These are phyloP conservation scores for Idaea straminata DNA, from an alignment of 2,888 invertebrate genomes.

Conservation along the genomic window DNA sequence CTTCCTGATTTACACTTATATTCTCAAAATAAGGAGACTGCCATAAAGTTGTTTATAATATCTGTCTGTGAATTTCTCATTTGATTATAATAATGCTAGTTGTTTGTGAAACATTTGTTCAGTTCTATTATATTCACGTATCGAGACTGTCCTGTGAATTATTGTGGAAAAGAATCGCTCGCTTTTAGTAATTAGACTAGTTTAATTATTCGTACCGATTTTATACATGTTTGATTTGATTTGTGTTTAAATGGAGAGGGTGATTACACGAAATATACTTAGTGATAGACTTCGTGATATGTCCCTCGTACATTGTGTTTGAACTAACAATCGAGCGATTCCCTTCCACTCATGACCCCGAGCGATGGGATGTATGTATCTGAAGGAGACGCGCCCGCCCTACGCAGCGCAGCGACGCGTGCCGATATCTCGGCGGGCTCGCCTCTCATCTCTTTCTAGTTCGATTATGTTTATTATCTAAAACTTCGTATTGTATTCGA, in stretches of 20 bases:
- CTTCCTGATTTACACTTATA: not conserved
- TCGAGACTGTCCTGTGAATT: constrained; percentile 23
- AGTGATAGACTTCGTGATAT: not conserved
- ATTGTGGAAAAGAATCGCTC: constrained; percentile 4
- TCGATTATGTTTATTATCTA: constrained; percentile 73
- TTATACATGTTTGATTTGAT: not conserved
- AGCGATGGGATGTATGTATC: constrained; percentile 13
- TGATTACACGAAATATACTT: not conserved
- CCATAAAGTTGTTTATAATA: not conserved
- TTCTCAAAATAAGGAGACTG: not conserved
- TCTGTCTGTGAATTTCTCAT: not conserved
- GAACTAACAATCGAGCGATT: not conserved
- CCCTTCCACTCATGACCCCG: constrained; percentile 4
- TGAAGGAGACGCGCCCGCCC: constrained; percentile 7
- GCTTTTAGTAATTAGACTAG: not conserved
- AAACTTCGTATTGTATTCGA: constrained; percentile 54
- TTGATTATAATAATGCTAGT: not conserved
- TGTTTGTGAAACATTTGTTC: constrained; percentile 2
- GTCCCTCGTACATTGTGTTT: not conserved
- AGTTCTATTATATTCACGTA: constrained; percentile 16
- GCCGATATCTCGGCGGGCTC: constrained; percentile 9
- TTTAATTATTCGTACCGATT: not conserved
- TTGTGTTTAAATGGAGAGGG: not conserved
- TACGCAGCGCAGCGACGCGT: constrained; percentile 2
- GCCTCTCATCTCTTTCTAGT: constrained; percentile 34